These are phyloP conservation scores for Macropodus opercularis DNA, from an alignment of 2,797 vertebrate genomes.

Conservation along the genomic window DNA sequence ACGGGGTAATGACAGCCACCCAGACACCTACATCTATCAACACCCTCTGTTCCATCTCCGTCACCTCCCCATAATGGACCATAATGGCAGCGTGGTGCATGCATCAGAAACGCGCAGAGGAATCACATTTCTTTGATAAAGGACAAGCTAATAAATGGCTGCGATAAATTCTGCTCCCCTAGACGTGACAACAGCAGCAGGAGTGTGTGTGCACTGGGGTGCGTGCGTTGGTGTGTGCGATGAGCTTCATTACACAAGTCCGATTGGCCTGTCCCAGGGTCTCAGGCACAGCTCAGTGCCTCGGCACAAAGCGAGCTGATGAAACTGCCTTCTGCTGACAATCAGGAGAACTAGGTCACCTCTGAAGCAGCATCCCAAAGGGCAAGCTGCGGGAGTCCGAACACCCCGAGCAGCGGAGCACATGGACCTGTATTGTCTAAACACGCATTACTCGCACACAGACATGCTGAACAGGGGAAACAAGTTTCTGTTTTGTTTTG, in stretches of 20 bases:
- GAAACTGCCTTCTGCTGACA: constrained; percentile 78
- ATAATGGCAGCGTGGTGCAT: constrained; percentile 54
- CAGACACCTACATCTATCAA: constrained; percentile 68
- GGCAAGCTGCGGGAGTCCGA: constrained; percentile 49
- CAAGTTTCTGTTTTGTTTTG: constrained; percentile 18
- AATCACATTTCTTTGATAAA: constrained; percentile 72
- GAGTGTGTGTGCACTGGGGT: constrained; percentile 35
- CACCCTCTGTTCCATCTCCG: constrained; percentile 68
- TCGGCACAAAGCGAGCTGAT: constrained; percentile 80
- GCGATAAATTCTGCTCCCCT: constrained; percentile 67
- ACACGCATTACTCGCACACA: constrained; percentile 32
- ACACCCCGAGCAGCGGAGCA: constrained; percentile 49
- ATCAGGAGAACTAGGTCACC: constrained; percentile 84
- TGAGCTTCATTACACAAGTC: constrained; percentile 77
- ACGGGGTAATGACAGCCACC: constrained; percentile 57
- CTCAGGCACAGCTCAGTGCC: constrained; percentile 79
- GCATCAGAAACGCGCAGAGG: constrained; percentile 55
- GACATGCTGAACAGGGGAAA: constrained; percentile 13
- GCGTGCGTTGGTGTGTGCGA: constrained; percentile 59
- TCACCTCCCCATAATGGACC: constrained; percentile 67
- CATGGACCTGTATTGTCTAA: constrained; percentile 36
- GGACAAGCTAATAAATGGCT: constrained; percentile 68
- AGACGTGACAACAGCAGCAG: constrained; percentile 38
- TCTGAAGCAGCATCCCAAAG: constrained; percentile 72
- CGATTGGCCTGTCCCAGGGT: constrained; percentile 69